Evolutionary conservation across 1,140 invertebrate genomes (phyloP), one percentile per base, ranked within the genome.

Genomic region (Apis florea): DNA sequence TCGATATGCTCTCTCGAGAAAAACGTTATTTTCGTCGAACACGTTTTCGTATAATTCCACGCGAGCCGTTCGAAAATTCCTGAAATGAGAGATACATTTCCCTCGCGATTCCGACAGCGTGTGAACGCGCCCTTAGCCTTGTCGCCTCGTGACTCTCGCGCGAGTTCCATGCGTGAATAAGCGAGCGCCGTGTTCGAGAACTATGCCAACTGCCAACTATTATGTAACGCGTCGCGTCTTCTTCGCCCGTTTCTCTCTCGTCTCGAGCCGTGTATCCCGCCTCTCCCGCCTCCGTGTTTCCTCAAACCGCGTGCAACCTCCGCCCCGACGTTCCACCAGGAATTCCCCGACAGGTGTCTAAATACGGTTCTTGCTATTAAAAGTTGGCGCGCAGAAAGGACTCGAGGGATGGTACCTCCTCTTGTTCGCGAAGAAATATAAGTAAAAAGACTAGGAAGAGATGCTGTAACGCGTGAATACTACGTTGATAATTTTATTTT

Each of bases 201-300:
- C 83, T 89, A 87, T 89, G 89, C 83, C 89, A 89, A 89, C 87
- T 88, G 85, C 88, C 87, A 87, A 89, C 86, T 87, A 85, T 90
- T 90, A 89, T 83, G 88, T 74, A 90, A 90, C 54, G 56, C 67
- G 71, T 83, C 78, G 59, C 69, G 72, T 79, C 81, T 85, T 71
- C 77, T 79, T 63, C 82, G 21, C 70, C 77, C 71, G 21, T 85
- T 79, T 82, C 64, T 78, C 73, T 73, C 72, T 71, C 73, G 59
- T 54, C 51, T 8, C 54, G 64, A 58, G 15, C 73, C 67, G 49
- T 68, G 58, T 73, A 69, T 83, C 83, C 68, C 64, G 40, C 31
- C 11, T 15, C 12, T 74, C 72, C 13, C 56, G 21, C 31, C 67
- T 80, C n/a, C 63, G 61, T 76, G 68, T 84, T 81, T 79, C 70